These are phyloP conservation scores for Tapera naevia DNA, from an alignment of 2,797 vertebrate genomes.

Conservation along the genomic window DNA sequence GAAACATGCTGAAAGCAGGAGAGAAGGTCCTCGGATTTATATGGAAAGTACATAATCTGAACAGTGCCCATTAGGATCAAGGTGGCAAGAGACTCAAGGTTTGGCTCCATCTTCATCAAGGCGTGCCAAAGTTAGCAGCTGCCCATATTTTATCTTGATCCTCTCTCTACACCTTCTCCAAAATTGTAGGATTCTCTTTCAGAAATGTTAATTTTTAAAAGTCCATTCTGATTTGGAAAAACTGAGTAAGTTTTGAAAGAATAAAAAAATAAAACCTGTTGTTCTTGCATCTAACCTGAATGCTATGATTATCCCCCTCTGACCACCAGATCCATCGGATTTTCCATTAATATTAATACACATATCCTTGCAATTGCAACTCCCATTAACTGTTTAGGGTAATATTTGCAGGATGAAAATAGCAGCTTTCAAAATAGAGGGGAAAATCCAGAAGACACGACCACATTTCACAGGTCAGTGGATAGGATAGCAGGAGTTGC, in stretches of 20 bases:
- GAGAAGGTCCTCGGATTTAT: not conserved
- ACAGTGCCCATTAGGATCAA: not conserved
- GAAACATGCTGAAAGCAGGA: not conserved
- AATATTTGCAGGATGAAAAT: conserved; percentile 9
- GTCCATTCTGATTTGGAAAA: not conserved
- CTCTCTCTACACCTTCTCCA: not conserved
- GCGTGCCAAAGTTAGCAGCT: not conserved
- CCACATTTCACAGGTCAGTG: conserved; percentile 66
- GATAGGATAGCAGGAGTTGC: conserved; percentile 34
- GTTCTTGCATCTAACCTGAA: not conserved
- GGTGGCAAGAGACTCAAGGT: not conserved
- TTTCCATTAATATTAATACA: conserved; percentile 34
- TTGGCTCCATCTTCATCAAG: not conserved
- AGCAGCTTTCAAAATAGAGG: conserved; percentile 52
- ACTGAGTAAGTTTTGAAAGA: not conserved
- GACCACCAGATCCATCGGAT: not conserved
- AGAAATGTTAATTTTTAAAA: not conserved
- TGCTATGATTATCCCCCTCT: not conserved
- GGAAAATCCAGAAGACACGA: conserved; percentile 11
- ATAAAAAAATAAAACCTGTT: not conserved
- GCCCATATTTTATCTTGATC: not conserved
- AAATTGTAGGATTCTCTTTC: not conserved
- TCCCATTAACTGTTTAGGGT: conserved; percentile 27
- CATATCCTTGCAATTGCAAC: not conserved
- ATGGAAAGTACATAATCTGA: not conserved